Percentiles rank a stretch among this genome's conserved stretches.
These are phyloP conservation scores for Halichoeres trimaculatus DNA, from an alignment of 2,113 vertebrate species.

Conservation along the genomic window DNA sequence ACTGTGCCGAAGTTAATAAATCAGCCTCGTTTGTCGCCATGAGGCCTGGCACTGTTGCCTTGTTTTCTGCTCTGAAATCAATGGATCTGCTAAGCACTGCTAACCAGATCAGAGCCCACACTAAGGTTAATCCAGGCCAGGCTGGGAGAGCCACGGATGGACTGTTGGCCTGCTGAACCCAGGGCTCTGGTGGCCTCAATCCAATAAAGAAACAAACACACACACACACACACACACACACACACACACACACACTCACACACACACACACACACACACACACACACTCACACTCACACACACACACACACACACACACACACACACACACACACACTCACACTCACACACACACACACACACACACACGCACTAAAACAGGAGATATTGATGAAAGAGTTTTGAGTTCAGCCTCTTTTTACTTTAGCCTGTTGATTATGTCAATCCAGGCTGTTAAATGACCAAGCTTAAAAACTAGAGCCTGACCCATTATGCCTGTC, in stretches of 20 bases:
- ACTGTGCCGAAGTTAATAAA: too few species aligned
- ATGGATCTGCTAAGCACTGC: not conserved
- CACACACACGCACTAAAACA: not conserved
- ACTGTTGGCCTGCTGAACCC: conserved; percentile 17
- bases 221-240: not conserved
- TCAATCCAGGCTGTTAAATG: too few species aligned
- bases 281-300: not conserved
- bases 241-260: not conserved
- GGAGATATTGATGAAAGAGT: too few species aligned
- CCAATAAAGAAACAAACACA: not conserved
- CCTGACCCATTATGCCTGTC: too few species aligned
- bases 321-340: not conserved
- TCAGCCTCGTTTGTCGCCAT: too few species aligned
- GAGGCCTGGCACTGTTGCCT: not conserved
- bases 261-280: not conserved
- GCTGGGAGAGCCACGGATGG: conserved; percentile 17
- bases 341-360: not conserved
- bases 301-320: not conserved
- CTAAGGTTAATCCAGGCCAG: conserved; percentile 35
- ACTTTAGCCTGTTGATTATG: too few species aligned
- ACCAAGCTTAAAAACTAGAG: too few species aligned
- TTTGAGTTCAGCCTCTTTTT: too few species aligned
- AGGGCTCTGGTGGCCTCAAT: conserved; percentile 23
- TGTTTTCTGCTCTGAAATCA: not conserved
- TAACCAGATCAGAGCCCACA: conserved; percentile 27